Evolutionary conservation across 2,888 invertebrate genomes (phyloP).

Genomic region (Stenodera caucasica): DNA sequence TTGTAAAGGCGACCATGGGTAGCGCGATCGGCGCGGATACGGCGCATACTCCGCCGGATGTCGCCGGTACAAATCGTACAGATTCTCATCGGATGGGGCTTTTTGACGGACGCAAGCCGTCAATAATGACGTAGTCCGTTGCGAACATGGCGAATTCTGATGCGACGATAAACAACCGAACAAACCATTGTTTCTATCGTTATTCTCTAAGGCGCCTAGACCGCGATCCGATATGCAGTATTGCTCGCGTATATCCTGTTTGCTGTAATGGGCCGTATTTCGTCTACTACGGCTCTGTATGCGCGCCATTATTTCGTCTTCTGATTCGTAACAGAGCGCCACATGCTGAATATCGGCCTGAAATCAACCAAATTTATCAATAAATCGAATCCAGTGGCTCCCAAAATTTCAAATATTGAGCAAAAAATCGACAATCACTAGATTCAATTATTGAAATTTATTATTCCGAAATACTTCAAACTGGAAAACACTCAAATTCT

Average conservation of each 20-base stretch:
- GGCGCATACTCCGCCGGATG: conserved; percentile 73
- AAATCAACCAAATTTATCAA: too few species aligned
- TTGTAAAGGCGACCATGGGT: conserved; percentile 63
- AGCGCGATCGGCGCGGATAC: conserved; percentile 74
- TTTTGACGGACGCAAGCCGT: conserved; percentile 85
- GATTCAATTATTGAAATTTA: too few species aligned
- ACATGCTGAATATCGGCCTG: conserved; percentile 73
- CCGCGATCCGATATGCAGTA: conserved; percentile 93
- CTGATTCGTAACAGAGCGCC: conserved; percentile 76
- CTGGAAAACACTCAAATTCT: too few species aligned
- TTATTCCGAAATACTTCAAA: too few species aligned
- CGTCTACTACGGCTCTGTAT: conserved; percentile 58
- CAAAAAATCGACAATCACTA: too few species aligned
- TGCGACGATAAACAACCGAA: conserved; percentile 84
- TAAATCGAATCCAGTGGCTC: too few species aligned
- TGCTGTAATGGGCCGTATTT: conserved; percentile 70
- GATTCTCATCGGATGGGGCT: conserved; percentile 86
- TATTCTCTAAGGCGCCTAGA: conserved; percentile 76
- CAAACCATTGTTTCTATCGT: conserved; percentile 62
- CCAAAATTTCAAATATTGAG: too few species aligned
- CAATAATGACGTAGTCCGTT: conserved; percentile 67
- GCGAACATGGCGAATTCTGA: conserved; percentile 70
- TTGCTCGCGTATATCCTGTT: conserved; percentile 88
- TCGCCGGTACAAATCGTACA: conserved; percentile 60
- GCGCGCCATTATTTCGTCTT: conserved; percentile 78